Evolutionary conservation across 2,888 invertebrate genomes (phyloP).

Genomic region (Eutolmus rufibarbis): DNA sequence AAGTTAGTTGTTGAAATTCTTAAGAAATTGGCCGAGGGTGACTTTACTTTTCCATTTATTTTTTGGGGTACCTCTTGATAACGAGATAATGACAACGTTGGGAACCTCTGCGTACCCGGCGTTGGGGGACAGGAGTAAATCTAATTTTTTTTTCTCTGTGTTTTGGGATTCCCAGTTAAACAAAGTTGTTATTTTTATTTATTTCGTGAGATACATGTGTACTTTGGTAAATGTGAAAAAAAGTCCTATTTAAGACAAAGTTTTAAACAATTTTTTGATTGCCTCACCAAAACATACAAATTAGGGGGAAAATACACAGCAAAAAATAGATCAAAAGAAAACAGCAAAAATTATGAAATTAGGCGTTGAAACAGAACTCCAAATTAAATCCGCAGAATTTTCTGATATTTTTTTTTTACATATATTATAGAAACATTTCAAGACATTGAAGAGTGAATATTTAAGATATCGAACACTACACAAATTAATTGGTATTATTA

Average conservation of each 20-base stretch:
- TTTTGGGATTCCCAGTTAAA: not conserved
- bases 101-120: not conserved
- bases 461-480: too few relatives aligned
- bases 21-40: constrained; percentile 33
- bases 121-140: not conserved
- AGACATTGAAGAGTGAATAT: too few relatives aligned
- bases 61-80: constrained; percentile 7
- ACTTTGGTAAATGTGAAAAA: not conserved
- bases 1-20: constrained; percentile 33
- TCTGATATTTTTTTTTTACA: too few relatives aligned
- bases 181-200: not conserved
- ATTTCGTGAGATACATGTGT: not conserved
- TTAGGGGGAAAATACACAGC: not conserved
- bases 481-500: too few relatives aligned
- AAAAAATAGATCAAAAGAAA: too few relatives aligned
- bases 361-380: too few relatives aligned
- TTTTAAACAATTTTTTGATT: not conserved
- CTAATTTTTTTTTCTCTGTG: not conserved
- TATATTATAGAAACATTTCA: too few relatives aligned
- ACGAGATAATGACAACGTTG: not conserved
- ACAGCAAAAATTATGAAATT: too few relatives aligned
- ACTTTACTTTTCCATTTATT: constrained; percentile 22
- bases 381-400: too few relatives aligned
- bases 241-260: not conserved
- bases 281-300: not conserved